A percentile compares a stretch with the other conserved stretches of the same genome.
Conservation (phyloP, 2,888 invertebrate genomes). For the Philereme transversata region DNA sequence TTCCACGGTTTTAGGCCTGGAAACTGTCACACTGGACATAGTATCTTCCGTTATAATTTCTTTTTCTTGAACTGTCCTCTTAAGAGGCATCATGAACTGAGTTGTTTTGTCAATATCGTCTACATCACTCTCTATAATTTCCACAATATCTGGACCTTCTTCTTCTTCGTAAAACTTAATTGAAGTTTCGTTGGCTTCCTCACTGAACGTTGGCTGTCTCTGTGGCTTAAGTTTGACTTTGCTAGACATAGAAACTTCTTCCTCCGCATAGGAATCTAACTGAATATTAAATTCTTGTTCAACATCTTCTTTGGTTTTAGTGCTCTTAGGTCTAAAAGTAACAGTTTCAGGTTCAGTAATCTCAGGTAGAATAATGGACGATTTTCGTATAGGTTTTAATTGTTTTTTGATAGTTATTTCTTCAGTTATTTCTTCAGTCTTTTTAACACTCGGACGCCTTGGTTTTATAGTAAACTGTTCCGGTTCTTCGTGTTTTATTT, state of each 20-base stretch:
- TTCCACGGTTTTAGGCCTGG: slow-evolving; percentile 62
- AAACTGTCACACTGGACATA: slow-evolving; percentile 62
- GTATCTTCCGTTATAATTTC: slow-evolving; percentile 64
- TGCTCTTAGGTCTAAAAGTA: slow-evolving; percentile 89
- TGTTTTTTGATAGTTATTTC: slow-evolving; percentile 90
- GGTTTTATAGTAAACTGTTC: slow-evolving; percentile 73
- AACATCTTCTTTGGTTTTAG: slow-evolving; percentile 92
- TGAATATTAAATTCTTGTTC: slow-evolving; percentile 96
- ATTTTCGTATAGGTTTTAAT: slow-evolving; percentile 86
- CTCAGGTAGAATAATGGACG: slow-evolving; percentile 87
- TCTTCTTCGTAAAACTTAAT: slow-evolving; percentile 85
- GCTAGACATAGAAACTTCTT: slow-evolving; percentile 93
- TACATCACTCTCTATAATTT: slow-evolving; percentile 75
- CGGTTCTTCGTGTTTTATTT: slow-evolving; percentile 57
- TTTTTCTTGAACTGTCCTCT: slow-evolving; percentile 70
- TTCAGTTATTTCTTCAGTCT: slow-evolving; percentile 81
- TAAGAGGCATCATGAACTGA: slow-evolving; percentile 66
- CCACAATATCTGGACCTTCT: slow-evolving; percentile 69
- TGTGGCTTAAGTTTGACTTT: slow-evolving; percentile 91
- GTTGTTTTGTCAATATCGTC: slow-evolving; percentile 70
- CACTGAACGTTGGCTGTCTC: slow-evolving; percentile 88
- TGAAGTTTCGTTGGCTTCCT: slow-evolving; percentile 90
- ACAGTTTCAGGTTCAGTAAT: slow-evolving; percentile 90
- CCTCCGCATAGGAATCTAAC: slow-evolving; percentile 93
- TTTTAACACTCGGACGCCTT: slow-evolving; percentile 70